phyloP scores from a whole-genome alignment of 2,113 vertebrate genomes.

The Motacilla tschutschensis region DNA sequence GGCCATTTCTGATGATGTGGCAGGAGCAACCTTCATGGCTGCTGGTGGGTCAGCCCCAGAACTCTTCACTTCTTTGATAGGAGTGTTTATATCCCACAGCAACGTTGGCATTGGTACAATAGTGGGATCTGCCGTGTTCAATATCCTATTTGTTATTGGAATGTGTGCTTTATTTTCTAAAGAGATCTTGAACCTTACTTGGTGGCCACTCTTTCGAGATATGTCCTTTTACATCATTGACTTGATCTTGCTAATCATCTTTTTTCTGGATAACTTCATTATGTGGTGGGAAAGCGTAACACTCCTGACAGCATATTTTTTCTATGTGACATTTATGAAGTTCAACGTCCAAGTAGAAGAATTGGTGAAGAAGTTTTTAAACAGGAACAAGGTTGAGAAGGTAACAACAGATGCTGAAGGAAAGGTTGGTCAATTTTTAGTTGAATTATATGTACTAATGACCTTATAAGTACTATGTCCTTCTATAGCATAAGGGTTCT shows the following conservation, averaged over 20 bases:
- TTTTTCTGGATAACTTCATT: constrained; percentile 97
- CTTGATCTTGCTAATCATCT: constrained; percentile 94
- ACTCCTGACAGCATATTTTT: constrained; percentile 83
- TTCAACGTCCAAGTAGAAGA: constrained; percentile 89
- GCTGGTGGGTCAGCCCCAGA: constrained; percentile 96
- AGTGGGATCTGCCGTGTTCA: constrained; percentile 96
- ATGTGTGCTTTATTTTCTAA: constrained; percentile 98
- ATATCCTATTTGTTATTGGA: constrained; percentile 97
- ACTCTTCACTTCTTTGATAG: constrained; percentile 97
- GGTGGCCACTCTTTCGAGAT: constrained; percentile 97
- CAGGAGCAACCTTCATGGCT: constrained; percentile 97
- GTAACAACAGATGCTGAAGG: constrained; percentile 84
- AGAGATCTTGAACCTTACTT: constrained; percentile 94
- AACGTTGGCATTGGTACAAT: constrained; percentile 98
- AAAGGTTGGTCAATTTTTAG: constrained; percentile 84
- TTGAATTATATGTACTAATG: neutral
- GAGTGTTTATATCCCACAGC: constrained; percentile 96
- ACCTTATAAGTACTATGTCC: neutral
- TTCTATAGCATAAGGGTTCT: neutral
- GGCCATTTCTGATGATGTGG: constrained; percentile 93
- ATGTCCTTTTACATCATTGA: constrained; percentile 96
- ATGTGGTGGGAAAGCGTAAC: constrained; percentile 89
- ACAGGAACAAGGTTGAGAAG: constrained; percentile 94
- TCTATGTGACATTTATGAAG: constrained; percentile 97
- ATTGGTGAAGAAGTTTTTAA: constrained; percentile 84